Base-by-base conservation (phyloP, 2,797 vertebrate species). In the Ceryle rudis region DNA sequence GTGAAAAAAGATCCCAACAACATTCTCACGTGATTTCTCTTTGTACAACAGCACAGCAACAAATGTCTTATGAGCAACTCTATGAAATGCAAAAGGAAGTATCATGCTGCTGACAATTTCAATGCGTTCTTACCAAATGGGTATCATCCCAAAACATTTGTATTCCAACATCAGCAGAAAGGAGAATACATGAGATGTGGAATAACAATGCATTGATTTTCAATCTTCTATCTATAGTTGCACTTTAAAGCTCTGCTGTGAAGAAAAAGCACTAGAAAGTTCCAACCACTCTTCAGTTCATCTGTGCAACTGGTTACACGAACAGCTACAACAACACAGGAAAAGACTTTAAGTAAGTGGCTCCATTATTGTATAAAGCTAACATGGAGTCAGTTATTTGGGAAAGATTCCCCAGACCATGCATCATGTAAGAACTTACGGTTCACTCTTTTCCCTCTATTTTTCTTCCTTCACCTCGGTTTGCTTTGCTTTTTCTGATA, bases 391-490 rank as follows among this genome's bases (percentile, higher is more conserved):
- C 37, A 39, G 15, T 25, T 58, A 11, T 41, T n/a, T 54, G 42
- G 42, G 60, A 61, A 80, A 37, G 14, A 61, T 33, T 16, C 8
- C 19, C 35, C 55, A 70, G n/a, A 23, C 11, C 20, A 55, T 9
- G 70, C 44, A 57, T n/a, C 51, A 33, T 25, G 7, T 3, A 10
- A 61, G 11, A 29, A 54, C 4, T 16, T 26, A 4, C 0, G 1
- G 35, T 21, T 20, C 20, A 26, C 15, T 35, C 33, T 51, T 37
- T 33, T n/a, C 14, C 10, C 15, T 66, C 28, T 37, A 0, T 41
- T 64, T 78, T 54, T 18, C n/a, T 81, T 67, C 22, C 69, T 82
- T 58, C 0, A 0, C 11, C 47, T 37, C 52, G 6, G 18, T 9
- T 77, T 55, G 25, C 16, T 61, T 33, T 69, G 14, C 4, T 23